phyloP scores from a whole-genome alignment of 2,113 vertebrate species.

The Oreocharis arfaki region DNA sequence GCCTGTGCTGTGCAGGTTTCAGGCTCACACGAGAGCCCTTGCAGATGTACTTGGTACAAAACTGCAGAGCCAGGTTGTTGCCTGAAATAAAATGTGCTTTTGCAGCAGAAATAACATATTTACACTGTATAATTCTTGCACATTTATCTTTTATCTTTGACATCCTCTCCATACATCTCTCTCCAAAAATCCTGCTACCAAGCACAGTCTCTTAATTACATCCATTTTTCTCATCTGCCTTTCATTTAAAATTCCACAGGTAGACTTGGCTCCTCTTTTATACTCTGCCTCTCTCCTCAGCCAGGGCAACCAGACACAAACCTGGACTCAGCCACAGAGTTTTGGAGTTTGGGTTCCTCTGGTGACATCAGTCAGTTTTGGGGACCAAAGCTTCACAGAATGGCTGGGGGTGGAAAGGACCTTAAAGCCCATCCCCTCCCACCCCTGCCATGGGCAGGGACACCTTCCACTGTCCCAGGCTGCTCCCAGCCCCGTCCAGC shows the following conservation, averaged over 20 bases:
- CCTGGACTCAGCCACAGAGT: not conserved
- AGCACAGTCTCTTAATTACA: not conserved
- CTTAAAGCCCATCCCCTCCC: fast-evolving
- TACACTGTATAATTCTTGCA: not conserved
- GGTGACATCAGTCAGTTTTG: too few species aligned
- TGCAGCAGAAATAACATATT: not conserved
- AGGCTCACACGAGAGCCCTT: not conserved
- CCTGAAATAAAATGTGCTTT: not conserved
- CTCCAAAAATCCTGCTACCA: not conserved
- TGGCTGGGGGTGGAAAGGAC: fast-evolving
- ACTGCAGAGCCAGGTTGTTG: not conserved
- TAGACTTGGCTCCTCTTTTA: fast-evolving
- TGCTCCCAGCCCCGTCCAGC: not conserved
- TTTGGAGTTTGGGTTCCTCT: not conserved
- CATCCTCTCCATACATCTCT: not conserved
- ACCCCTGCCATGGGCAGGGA: not conserved
- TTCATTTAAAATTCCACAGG: not conserved
- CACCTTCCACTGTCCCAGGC: not conserved
- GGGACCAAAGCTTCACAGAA: not conserved
- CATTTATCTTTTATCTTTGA: not conserved
- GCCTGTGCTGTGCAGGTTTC: not conserved
- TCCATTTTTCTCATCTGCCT: not conserved
- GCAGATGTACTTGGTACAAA: not conserved
- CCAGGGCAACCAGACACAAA: not conserved
- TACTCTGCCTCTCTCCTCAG: not conserved